These are phyloP conservation scores for Nothocercus nigrocapillus DNA, from an alignment of 2,113 vertebrate genomes.

Conservation along the genomic window DNA sequence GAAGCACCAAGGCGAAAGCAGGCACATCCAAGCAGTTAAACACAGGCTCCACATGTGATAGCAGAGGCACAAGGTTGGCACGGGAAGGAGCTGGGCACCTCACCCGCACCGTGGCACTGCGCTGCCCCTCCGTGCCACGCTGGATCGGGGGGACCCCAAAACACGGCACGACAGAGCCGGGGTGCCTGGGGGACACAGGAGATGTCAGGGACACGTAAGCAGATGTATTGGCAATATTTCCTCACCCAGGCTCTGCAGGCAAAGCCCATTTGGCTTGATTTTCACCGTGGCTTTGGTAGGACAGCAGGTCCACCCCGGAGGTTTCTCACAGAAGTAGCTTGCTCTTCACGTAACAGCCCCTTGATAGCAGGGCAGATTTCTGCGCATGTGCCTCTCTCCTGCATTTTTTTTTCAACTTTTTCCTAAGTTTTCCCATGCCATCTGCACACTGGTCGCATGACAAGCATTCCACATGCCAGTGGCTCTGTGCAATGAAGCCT, in stretches of 20 bases:
- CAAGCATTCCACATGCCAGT: rapidly evolving
- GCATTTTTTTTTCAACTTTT: background rate
- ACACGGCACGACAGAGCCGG: slow-evolving; percentile 41
- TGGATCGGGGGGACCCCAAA: slow-evolving; percentile 54
- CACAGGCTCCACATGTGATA: background rate
- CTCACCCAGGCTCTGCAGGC: background rate
- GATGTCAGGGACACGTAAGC: background rate
- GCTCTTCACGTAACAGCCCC: background rate
- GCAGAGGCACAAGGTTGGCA: background rate
- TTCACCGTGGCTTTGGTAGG: background rate
- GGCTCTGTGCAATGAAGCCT: background rate
- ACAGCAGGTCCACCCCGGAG: background rate
- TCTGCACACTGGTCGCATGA: background rate
- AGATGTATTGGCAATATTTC: background rate
- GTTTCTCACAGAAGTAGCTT: rapidly evolving
- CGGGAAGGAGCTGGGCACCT: background rate
- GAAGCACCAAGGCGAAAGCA: rapidly evolving
- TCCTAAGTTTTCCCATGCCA: background rate
- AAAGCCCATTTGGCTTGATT: background rate
- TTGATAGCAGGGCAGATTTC: background rate
- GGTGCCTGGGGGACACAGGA: background rate
- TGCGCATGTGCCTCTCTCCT: background rate
- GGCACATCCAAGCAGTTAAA: background rate
- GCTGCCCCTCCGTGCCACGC: background rate
- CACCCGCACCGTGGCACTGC: slow-evolving; percentile 44